phyloP scores from a whole-genome alignment of 2,113 vertebrate genomes.

The Puffinus mauretanicus region DNA sequence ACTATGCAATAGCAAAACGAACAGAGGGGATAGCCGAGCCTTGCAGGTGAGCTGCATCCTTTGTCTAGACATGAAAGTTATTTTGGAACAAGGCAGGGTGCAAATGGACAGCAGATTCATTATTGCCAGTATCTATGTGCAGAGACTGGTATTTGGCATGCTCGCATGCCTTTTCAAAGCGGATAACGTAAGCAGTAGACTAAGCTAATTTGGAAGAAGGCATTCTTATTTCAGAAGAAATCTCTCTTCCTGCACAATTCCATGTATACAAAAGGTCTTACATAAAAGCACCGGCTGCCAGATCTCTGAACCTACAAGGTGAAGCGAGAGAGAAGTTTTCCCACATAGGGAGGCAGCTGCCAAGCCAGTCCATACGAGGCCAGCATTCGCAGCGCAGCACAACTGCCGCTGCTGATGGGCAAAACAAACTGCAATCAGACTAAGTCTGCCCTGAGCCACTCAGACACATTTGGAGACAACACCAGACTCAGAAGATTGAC shows the following conservation, averaged over 20 bases:
- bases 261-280: not conserved
- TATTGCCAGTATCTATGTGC: not conserved
- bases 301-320: not conserved
- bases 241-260: not conserved
- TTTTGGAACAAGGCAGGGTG: not conserved
- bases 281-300: not conserved
- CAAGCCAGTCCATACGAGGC: not conserved
- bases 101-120: not conserved
- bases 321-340: not conserved
- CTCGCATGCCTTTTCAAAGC: not conserved
- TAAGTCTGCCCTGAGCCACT: not conserved
- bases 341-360: rapidly evolving
- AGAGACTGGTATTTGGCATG: not conserved
- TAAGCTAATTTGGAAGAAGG: not conserved
- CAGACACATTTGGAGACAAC: not conserved
- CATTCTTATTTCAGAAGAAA: not conserved
- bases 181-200: not conserved
- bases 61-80: not conserved
- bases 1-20: constrained; percentile 16
- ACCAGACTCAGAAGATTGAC: not conserved
- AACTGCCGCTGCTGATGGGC: not conserved
- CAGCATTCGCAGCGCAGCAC: not conserved
- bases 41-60: constrained; percentile 48
- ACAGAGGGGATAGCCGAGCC: not conserved
- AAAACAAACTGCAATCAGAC: not conserved